Percentiles rank a stretch among this genome's conserved stretches.
Conservation (phyloP, 2,797 vertebrate genomes). For the Bradypodion pumilum region DNA sequence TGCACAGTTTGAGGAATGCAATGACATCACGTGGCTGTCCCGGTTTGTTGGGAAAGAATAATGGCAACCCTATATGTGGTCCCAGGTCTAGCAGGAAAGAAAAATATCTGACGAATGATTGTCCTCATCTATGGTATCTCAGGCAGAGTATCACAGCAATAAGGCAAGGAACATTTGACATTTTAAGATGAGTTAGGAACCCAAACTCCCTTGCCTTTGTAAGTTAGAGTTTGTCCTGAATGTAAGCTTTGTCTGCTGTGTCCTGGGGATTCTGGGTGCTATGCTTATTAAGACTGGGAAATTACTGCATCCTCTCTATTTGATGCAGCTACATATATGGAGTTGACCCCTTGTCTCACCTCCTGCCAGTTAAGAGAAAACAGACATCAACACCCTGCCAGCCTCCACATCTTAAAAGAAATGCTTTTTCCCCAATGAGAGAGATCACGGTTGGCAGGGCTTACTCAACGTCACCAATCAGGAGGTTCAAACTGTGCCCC, state of each 20-base stretch:
- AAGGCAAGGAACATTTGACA: not conserved
- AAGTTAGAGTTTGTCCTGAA: fast-evolving
- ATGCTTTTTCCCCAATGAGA: not conserved
- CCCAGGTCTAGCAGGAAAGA: not conserved
- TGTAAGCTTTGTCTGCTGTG: fast-evolving
- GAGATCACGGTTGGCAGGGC: not conserved
- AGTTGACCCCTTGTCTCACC: not conserved
- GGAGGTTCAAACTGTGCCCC: not conserved
- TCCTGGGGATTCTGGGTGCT: not conserved
- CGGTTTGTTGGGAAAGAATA: no score
- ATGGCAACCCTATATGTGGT: no score
- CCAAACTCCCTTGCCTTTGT: fast-evolving
- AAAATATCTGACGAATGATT: not conserved
- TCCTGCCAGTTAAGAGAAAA: not conserved
- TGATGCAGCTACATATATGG: not conserved
- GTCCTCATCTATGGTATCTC: not conserved
- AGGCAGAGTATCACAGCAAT: not conserved
- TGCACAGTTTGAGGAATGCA: no score
- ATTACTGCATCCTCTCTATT: not conserved
- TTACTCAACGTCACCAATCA: not conserved
- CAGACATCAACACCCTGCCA: not conserved
- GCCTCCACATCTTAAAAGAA: not conserved
- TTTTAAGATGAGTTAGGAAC: not conserved
- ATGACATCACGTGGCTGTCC: no score
- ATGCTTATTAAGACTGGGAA: not conserved